Conservation (phyloP, 2,888 invertebrate species). For the Tolmerus cingulatus region DNA sequence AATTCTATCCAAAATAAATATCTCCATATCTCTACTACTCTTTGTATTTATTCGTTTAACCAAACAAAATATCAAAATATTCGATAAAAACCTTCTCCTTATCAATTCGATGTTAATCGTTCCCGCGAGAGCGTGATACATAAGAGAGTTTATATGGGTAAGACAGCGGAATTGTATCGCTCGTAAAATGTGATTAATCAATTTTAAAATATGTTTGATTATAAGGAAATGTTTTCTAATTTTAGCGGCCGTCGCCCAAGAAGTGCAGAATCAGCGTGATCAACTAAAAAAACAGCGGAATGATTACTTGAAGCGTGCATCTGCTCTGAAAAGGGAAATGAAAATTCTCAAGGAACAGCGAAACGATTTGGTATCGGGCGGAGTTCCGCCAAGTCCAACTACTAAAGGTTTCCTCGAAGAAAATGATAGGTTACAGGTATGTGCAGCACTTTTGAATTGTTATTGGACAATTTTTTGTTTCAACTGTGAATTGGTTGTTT, state of each 20-base stretch:
- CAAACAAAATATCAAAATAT: neutral
- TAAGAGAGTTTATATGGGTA: slow-evolving; percentile 21
- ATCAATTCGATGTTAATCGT: slow-evolving; percentile 30
- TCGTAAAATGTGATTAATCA: slow-evolving; percentile 36
- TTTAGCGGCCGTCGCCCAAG: slow-evolving; percentile 76
- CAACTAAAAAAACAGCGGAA: slow-evolving; percentile 81
- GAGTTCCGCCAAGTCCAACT: slow-evolving; percentile 74
- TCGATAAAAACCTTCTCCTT: neutral
- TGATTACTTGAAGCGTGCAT: slow-evolving; percentile 80
- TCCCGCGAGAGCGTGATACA: slow-evolving; percentile 30
- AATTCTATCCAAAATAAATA: slow-evolving; percentile 23
- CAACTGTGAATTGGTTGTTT: slow-evolving; percentile 1
- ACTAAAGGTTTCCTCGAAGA: slow-evolving; percentile 81
- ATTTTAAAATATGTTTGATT: neutral
- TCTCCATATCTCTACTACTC: slow-evolving; percentile 14
- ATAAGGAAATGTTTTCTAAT: slow-evolving; percentile 17
- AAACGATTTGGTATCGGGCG: slow-evolving; percentile 72
- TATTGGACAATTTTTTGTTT: slow-evolving; percentile 13
- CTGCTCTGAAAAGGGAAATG: slow-evolving; percentile 77
- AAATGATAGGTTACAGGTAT: slow-evolving; percentile 85
- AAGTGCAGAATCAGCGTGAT: slow-evolving; percentile 83
- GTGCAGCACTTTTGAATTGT: slow-evolving; percentile 48
- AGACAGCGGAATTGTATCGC: slow-evolving; percentile 30
- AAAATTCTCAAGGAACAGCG: slow-evolving; percentile 81
- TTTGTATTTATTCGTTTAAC: slow-evolving; percentile 18